Base-by-base conservation (phyloP, 2,888 invertebrate species). In the Sarcophaga caerulescens region DNA sequence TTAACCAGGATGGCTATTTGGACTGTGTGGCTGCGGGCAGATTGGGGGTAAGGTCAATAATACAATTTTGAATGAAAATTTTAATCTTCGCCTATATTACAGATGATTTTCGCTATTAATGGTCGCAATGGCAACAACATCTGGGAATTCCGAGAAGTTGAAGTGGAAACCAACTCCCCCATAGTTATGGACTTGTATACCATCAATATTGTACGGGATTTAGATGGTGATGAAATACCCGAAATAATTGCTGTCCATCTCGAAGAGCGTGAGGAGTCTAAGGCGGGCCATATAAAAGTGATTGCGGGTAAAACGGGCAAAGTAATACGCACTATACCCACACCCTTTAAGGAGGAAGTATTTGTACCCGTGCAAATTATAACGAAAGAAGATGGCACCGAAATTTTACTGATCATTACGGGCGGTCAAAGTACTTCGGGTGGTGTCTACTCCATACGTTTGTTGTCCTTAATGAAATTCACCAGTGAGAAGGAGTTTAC, bases 21-120 rank as follows among this genome's bases (percentile, higher is more conserved):
- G 97, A 97, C 91, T 97, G 97, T 91, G 92, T 97, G 71, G 95
- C 95, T 47, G 95, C 96, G 12, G 97, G 97, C 25, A 93, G 95
- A 85, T 95, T 95, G 88, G 97, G 96, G 89, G 96, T 96, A 52
- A 14, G 92, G 93, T 93, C 90, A 66, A 44, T 11, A 14, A 47
- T 68, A 35, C 10, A 35, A 35, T 66, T 78, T 44, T 21, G 12
- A 23, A 63, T 25, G 12, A 44, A 47, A 21, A 4, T 57, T 60
- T 11, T 12, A 62, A 25, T 19, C 23, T 47, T 45, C 6, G 12
- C 4, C 0, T 12, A 5, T 21, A 14, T 79, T 81, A 52, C 85
- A 95, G 95, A 94, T 95, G 89, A 93, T 96, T 52, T 94, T 95
- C 86, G 95, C 95, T 3, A 93, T 97, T 8, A 95, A 95, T 92